These are phyloP conservation scores for Natrix natrix DNA, from an alignment of 2,797 vertebrate species.

Conservation along the genomic window DNA sequence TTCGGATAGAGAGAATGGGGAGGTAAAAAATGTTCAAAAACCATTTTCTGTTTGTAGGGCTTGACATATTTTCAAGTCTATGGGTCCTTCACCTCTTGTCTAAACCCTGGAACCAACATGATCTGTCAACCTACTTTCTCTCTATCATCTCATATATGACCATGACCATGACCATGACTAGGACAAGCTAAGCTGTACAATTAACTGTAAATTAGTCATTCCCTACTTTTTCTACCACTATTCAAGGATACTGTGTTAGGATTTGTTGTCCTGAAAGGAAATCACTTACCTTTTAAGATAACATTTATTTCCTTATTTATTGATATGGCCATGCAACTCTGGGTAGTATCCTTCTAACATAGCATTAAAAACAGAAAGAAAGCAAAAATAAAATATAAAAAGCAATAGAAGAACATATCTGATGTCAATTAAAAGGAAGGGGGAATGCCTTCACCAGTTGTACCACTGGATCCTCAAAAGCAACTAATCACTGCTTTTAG, in stretches of 20 bases:
- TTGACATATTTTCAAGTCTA: background rate
- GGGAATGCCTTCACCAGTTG: conserved; percentile 29
- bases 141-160: background rate
- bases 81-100: background rate
- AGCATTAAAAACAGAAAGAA: background rate
- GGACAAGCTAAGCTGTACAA: background rate
- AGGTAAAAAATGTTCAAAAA: background rate
- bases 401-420: background rate
- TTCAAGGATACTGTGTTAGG: background rate
- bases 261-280: background rate
- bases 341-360: background rate
- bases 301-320: background rate
- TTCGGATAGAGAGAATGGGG: background rate
- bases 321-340: background rate
- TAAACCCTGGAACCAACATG: background rate
- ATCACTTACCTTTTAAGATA: background rate
- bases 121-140: background rate
- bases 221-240: background rate
- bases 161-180: background rate
- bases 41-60: background rate
- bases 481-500: background rate
- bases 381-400: background rate
- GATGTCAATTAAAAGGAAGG: conserved; percentile 50
- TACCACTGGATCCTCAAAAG: background rate
- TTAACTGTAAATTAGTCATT: background rate